phyloP scores from a whole-genome alignment of 2,113 vertebrate genomes.

The Amazona guildingii region DNA sequence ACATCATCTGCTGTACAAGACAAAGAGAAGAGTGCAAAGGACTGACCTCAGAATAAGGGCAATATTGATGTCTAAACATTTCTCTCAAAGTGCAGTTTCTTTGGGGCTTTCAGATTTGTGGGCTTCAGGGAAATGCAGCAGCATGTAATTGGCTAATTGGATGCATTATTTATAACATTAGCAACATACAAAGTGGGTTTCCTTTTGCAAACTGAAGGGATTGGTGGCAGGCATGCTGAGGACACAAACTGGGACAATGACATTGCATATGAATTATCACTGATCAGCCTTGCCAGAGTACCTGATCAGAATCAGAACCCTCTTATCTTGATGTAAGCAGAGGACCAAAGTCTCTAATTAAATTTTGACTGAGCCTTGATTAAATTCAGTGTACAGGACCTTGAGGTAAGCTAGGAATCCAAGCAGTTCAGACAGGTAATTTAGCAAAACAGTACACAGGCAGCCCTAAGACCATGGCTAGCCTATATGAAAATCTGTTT shows the following conservation, averaged over 20 bases:
- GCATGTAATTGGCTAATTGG: slow-evolving; percentile 10
- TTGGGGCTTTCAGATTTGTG: background rate
- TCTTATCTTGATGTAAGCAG: background rate
- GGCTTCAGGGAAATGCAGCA: slow-evolving; percentile 14
- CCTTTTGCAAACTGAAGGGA: background rate
- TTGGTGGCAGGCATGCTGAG: background rate
- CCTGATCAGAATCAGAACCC: background rate
- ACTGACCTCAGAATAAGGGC: background rate
- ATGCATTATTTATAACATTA: slow-evolving; percentile 40
- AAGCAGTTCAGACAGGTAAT: background rate
- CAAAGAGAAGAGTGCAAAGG: background rate
- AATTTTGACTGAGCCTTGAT: background rate
- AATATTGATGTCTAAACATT: background rate
- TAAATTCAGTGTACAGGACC: background rate
- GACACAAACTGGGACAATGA: background rate
- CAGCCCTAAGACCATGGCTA: background rate
- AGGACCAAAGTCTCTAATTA: background rate
- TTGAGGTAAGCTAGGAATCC: background rate
- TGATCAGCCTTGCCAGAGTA: background rate
- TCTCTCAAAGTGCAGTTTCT: background rate
- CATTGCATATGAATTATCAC: background rate
- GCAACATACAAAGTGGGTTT: slow-evolving; percentile 1
- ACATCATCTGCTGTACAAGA: background rate
- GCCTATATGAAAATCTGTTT: background rate
- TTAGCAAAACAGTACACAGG: background rate